A percentile compares a stretch with the other conserved stretches of the same genome.
These are phyloP conservation scores for Hypotaenidia philippensis DNA, from an alignment of 2,797 vertebrate species.

Conservation along the genomic window DNA sequence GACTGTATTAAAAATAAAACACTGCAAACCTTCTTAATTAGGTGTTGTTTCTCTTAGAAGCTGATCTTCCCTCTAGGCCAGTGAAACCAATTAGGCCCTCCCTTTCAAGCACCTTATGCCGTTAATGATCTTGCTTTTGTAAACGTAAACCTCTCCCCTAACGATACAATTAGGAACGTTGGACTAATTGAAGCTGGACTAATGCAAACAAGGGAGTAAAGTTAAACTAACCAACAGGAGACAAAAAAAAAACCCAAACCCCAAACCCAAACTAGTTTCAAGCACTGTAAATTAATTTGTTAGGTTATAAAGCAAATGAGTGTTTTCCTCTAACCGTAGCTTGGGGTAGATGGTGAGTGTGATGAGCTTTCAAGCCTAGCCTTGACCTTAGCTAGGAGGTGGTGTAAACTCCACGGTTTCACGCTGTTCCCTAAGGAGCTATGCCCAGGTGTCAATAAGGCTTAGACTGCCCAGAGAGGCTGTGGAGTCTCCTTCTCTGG, in stretches of 20 bases:
- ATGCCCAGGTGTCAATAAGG: not conserved
- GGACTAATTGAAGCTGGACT: not conserved
- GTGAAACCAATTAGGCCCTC: constrained; percentile 2
- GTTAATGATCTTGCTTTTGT: constrained; percentile 7
- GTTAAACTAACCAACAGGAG: not conserved
- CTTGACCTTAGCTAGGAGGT: constrained; percentile 47
- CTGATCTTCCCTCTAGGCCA: not conserved
- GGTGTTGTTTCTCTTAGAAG: not conserved
- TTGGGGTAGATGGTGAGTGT: constrained; percentile 39
- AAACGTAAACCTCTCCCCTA: not conserved
- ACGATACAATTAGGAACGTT: not conserved
- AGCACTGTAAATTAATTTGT: constrained; percentile 63
- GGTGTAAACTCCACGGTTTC: not conserved
- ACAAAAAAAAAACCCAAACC: not conserved
- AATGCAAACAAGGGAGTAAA: constrained; percentile 32
- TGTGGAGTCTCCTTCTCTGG: no score
- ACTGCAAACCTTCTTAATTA: constrained; percentile 42
- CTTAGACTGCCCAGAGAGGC: not conserved
- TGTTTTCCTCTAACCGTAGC: not conserved
- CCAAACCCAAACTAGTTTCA: not conserved
- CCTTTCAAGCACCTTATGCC: constrained; percentile 13
- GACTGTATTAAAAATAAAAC: not conserved
- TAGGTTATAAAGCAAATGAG: constrained; percentile 28
- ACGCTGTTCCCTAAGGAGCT: not conserved
- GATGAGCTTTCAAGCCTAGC: constrained; percentile 56